These are phyloP conservation scores for Premnoplex brunnescens DNA, from an alignment of 2,797 vertebrate species.

Conservation along the genomic window DNA sequence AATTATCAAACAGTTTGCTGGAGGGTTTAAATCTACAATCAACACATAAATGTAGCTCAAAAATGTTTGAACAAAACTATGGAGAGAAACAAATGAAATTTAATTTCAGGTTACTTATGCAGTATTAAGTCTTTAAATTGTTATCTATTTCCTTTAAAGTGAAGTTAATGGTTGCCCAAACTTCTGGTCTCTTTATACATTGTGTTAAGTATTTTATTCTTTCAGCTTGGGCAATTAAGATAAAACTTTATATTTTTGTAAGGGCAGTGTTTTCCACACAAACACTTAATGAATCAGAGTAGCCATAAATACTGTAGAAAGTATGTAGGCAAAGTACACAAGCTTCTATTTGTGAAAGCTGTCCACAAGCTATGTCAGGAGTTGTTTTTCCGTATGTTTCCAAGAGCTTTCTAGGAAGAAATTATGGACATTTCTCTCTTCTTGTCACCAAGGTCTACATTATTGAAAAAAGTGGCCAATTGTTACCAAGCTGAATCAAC, in stretches of 20 bases:
- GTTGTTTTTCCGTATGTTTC: neutral
- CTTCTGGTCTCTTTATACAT: neutral
- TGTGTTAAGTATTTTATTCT: neutral
- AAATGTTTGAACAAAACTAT: neutral
- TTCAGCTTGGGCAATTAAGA: neutral
- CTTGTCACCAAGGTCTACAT: neutral
- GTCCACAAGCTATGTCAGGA: neutral
- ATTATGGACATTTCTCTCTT: neutral
- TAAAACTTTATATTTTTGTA: neutral
- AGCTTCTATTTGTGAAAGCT: conserved; percentile 16
- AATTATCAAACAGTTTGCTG: neutral
- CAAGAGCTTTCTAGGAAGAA: neutral
- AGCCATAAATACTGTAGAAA: conserved; percentile 15
- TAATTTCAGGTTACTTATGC: neutral
- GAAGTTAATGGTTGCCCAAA: neutral
- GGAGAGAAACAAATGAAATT: neutral
- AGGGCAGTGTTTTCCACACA: neutral
- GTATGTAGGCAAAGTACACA: neutral
- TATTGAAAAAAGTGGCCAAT: neutral
- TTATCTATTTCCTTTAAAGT: neutral
- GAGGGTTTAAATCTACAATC: neutral
- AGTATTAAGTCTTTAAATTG: neutral
- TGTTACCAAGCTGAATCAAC: conserved; percentile 18
- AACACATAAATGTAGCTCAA: neutral
- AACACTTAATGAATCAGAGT: neutral